Evolutionary conservation across 2,888 invertebrate genomes (phyloP).

Genomic region (Macrosiphum euphorbiae): DNA sequence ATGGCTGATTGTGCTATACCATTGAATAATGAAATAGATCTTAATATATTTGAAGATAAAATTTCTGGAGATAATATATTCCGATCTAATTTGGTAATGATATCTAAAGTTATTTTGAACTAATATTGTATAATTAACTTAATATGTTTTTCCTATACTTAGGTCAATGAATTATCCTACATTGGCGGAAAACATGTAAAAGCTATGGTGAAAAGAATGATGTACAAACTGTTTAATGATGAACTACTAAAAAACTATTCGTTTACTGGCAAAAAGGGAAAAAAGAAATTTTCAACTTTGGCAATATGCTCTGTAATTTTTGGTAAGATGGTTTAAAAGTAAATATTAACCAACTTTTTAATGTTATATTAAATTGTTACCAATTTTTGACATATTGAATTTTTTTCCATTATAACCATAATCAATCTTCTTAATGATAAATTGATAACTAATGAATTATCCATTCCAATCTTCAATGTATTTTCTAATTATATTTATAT

Average conservation of each 20-base stretch:
- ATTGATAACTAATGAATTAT: neutral
- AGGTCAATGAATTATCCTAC: neutral
- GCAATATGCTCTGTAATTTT: neutral
- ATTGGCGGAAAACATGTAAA: constrained; percentile 4
- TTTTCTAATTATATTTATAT: neutral
- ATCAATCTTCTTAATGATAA: neutral
- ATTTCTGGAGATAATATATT: neutral
- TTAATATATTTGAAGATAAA: neutral
- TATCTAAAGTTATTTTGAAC: neutral
- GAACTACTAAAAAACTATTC: neutral
- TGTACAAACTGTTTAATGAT: neutral
- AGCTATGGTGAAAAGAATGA: neutral
- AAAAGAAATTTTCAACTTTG: neutral
- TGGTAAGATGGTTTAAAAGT: neutral
- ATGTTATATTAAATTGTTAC: neutral
- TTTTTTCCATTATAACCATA: neutral
- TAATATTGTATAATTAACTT: neutral
- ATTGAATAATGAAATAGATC: neutral
- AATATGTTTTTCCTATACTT: neutral
- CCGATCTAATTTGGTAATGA: neutral
- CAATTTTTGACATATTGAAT: neutral
- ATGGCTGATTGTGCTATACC: neutral
- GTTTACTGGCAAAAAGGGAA: neutral
- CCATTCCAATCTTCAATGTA: neutral
- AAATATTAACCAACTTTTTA: neutral